Conservation (phyloP, 23 tunicate genomes). For the Clavelina lepadiformis region DNA sequence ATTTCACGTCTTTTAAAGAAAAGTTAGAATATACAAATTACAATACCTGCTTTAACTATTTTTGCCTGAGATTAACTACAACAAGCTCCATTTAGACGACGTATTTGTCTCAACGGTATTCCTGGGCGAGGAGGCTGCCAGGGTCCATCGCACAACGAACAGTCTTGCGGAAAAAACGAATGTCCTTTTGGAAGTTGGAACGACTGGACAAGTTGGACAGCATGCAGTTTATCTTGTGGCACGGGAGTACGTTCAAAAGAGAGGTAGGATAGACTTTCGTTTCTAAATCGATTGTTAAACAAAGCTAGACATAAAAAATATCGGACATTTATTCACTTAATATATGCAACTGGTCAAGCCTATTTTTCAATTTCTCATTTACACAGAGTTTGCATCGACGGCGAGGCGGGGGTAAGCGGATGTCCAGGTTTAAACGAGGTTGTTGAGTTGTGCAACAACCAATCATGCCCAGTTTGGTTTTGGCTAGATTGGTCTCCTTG, state of each 20-base stretch:
- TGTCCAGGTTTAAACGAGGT: conserved; percentile 35
- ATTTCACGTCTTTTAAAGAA: not conserved
- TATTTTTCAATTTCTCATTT: not conserved
- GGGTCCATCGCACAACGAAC: conserved; percentile 19
- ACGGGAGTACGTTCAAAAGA: conserved; percentile 25
- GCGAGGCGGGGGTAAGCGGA: conserved; percentile 40
- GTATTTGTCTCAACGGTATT: conserved; percentile 65
- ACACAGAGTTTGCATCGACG: conserved; percentile 33
- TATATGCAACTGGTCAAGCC: not conserved
- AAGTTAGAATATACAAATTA: not conserved
- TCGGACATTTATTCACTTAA: no score
- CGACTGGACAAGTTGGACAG: conserved; percentile 31
- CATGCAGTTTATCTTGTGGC: conserved; percentile 72
- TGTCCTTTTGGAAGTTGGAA: conserved; percentile 46
- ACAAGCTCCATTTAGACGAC: conserved; percentile 21
- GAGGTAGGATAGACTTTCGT: conserved; percentile 35
- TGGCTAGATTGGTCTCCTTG: conserved; percentile 44
- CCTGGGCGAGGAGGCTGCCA: conserved; percentile 76
- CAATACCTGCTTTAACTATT: not conserved
- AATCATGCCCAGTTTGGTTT: conserved; percentile 36
- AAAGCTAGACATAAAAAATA: no score
- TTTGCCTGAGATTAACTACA: no score
- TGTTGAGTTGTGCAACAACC: conserved; percentile 29
- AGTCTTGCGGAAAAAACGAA: conserved; percentile 6
- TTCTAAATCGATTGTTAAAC: no score